Percentiles rank a stretch among this genome's conserved stretches.
These are phyloP conservation scores for Champsocephalus esox DNA, from an alignment of 2,797 vertebrate species.

Conservation along the genomic window DNA sequence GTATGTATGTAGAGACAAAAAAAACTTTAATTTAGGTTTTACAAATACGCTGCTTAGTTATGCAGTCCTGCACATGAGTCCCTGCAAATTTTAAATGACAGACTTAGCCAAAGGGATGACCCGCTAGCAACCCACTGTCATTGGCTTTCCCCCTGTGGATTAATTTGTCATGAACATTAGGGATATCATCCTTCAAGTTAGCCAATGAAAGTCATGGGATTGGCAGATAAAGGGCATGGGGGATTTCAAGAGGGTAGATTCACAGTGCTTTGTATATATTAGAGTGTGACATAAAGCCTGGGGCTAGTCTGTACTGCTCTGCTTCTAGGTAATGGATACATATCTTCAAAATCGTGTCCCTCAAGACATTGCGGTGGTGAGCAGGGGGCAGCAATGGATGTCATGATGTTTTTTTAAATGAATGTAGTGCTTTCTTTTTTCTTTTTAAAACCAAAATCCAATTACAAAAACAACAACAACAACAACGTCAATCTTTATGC, in stretches of 20 bases:
- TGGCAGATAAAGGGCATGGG: constrained; percentile 83
- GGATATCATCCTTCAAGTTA: constrained; percentile 88
- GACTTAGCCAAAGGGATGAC: constrained; percentile 84
- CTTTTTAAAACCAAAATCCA: not conserved
- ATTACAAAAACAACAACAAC: too few species aligned
- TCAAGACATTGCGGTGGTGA: constrained; percentile 30
- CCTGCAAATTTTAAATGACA: constrained; percentile 87
- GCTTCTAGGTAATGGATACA: constrained; percentile 78
- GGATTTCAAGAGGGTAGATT: constrained; percentile 82
- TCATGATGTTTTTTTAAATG: not conserved
- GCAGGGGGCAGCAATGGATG: constrained; percentile 14
- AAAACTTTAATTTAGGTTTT: constrained; percentile 59
- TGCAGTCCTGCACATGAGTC: constrained; percentile 70
- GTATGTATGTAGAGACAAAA: constrained; percentile 39
- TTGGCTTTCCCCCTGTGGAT: constrained; percentile 86
- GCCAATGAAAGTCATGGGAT: constrained; percentile 84
- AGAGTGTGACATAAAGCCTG: constrained; percentile 75
- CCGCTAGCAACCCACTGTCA: constrained; percentile 84
- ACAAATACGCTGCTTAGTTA: constrained; percentile 77
- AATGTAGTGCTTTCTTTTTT: too few species aligned
- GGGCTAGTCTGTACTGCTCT: constrained; percentile 60
- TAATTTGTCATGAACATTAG: constrained; percentile 90
- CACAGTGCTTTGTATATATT: constrained; percentile 81
- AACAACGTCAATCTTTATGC: not conserved
- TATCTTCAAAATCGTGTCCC: constrained; percentile 78